Evolutionary conservation across 2,113 vertebrate species (phyloP).

Genomic region (Tragelaphus buxtoni): DNA sequence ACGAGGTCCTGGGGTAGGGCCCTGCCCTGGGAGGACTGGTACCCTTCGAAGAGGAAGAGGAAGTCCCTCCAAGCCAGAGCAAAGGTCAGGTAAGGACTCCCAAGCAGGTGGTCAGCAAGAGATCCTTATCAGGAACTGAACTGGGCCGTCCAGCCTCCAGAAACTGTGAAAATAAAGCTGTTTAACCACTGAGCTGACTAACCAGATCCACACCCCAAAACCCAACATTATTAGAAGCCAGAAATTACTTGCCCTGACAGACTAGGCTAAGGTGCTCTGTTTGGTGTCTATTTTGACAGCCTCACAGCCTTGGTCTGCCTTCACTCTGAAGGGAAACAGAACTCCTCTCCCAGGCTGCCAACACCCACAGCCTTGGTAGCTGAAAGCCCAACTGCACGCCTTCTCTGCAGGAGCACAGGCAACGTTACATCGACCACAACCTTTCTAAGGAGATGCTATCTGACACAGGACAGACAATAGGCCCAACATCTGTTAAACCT

Average conservation of each 20-base stretch:
- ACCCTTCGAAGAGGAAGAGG: not conserved
- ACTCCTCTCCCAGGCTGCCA: not conserved
- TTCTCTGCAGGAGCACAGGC: not conserved
- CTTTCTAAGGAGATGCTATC: not conserved
- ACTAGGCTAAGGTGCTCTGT: too few relatives aligned
- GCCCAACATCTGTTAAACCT: not conserved
- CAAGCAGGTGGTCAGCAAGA: not conserved
- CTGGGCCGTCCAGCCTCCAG: not conserved
- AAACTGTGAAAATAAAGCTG: not conserved
- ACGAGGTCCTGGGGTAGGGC: not conserved
- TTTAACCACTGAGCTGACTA: not conserved
- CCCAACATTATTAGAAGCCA: not conserved
- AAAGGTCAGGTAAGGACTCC: not conserved
- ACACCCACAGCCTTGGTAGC: rapidly evolving
- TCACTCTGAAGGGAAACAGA: not conserved
- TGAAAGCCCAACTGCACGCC: too few relatives aligned
- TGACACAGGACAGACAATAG: not conserved
- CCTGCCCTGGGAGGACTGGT: not conserved
- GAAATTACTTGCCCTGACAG: not conserved
- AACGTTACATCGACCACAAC: rapidly evolving
- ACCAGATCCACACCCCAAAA: not conserved
- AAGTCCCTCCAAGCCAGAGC: not conserved
- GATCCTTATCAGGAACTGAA: not conserved
- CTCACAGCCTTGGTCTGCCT: not conserved
- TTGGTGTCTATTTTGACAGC: too few relatives aligned